These are phyloP conservation scores for Aphodius granarius DNA, from an alignment of 2,888 invertebrate genomes.

Conservation along the genomic window DNA sequence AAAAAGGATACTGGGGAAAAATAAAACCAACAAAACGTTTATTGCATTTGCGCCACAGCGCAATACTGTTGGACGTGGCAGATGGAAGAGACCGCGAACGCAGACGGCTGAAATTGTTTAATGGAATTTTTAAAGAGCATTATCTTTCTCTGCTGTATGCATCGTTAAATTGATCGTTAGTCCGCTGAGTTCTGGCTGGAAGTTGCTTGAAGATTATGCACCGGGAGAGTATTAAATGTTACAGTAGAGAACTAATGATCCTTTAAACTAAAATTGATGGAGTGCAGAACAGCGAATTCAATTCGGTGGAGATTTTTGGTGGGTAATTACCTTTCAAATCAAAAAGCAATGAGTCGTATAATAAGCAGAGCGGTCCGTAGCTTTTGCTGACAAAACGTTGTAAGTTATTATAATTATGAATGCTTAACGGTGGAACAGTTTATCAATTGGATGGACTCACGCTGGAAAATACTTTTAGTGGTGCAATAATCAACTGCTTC, in stretches of 20 bases:
- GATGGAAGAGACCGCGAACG: not conserved
- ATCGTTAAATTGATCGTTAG: not conserved
- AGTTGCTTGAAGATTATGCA: not conserved
- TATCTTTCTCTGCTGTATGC: not conserved
- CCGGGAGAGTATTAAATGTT: not conserved
- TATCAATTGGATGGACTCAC: too few relatives aligned
- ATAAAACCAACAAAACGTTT: not conserved
- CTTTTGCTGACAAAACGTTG: not conserved
- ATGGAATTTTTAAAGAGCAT: not conserved
- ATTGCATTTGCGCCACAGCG: not conserved
- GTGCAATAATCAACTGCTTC: too few relatives aligned
- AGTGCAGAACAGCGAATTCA: not conserved
- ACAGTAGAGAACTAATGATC: not conserved
- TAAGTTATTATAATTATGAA: not conserved
- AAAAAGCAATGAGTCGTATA: not conserved
- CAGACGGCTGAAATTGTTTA: not conserved
- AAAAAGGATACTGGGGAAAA: not conserved
- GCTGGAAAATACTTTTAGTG: too few relatives aligned
- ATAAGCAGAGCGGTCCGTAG: not conserved
- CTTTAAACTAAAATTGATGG: not conserved
- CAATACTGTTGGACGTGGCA: not conserved
- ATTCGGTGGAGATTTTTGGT: not conserved
- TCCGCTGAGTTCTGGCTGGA: not conserved
- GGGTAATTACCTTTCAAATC: not conserved
- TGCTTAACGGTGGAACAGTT: not conserved